Conservation (phyloP, 2,113 vertebrate genomes). For the Brachypteracias leptosomus region DNA sequence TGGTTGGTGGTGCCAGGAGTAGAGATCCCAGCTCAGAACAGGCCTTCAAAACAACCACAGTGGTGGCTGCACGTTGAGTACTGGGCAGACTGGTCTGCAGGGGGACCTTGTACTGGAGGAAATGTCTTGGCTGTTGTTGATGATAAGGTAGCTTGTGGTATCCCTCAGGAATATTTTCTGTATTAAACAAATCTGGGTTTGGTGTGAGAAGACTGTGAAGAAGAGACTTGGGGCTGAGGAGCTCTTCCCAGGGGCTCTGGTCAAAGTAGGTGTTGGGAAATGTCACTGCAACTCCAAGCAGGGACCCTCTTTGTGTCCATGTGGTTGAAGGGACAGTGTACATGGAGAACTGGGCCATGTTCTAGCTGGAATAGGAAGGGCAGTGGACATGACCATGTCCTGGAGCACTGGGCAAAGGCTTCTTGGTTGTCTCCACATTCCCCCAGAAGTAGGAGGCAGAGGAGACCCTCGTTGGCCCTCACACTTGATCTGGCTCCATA, state of each 20-base stretch:
- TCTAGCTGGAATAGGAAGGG: fast-evolving
- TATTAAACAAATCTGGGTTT: neutral
- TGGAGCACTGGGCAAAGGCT: neutral
- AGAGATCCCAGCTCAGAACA: fast-evolving
- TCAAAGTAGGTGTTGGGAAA: fast-evolving
- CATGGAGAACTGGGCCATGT: fast-evolving
- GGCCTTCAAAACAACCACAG: neutral
- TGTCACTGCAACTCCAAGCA: fast-evolving
- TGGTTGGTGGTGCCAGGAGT: neutral
- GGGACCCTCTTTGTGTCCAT: fast-evolving
- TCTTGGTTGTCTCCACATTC: fast-evolving
- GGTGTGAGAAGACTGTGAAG: neutral
- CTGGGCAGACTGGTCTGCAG: too few species aligned
- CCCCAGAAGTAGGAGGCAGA: neutral
- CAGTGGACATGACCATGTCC: fast-evolving
- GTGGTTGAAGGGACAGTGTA: fast-evolving
- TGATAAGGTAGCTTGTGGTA: neutral
- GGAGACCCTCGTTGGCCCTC: neutral
- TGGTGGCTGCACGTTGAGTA: fast-evolving
- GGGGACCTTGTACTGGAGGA: neutral
- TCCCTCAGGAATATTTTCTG: neutral
- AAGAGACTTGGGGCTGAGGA: neutral
- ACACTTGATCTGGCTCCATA: fast-evolving
- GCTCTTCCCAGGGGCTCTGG: neutral
- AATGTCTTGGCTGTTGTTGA: neutral